phyloP scores from a whole-genome alignment of 2,888 invertebrate species.

The Diplazon laetatorius region DNA sequence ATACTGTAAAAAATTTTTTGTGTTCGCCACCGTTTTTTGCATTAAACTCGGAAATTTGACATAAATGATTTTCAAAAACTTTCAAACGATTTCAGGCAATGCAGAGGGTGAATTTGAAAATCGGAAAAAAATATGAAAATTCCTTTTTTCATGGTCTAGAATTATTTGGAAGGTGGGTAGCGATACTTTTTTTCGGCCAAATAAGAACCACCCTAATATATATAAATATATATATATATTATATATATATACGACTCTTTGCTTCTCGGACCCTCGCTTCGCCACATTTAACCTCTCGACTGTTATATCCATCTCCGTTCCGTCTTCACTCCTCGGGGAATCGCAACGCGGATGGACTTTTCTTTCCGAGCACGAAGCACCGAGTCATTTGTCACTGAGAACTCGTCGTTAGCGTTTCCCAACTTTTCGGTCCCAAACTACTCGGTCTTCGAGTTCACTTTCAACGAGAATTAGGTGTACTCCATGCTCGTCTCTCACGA shows the following conservation, averaged over 20 bases:
- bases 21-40: too few relatives aligned
- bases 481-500: conserved; percentile 14
- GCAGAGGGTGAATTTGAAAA: too few relatives aligned
- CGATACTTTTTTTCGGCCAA: too few relatives aligned
- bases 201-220: too few relatives aligned
- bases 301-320: conserved; percentile 36
- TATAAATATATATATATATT: too few relatives aligned
- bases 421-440: conserved; percentile 56
- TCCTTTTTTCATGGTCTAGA: too few relatives aligned
- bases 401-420: conserved; percentile 64
- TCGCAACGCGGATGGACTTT: conserved; percentile 45
- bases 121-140: too few relatives aligned
- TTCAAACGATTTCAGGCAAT: too few relatives aligned
- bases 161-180: too few relatives aligned
- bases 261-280: conserved; percentile 7
- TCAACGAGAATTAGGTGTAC: conserved; percentile 55
- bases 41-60: too few relatives aligned
- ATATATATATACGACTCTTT: conserved; percentile 1
- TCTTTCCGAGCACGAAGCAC: conserved; percentile 57
- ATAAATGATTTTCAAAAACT: too few relatives aligned
- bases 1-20: too few relatives aligned
- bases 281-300: conserved; percentile 4
- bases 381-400: conserved; percentile 63
- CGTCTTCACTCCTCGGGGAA: conserved; percentile 48
- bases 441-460: conserved; percentile 46